Evolutionary conservation across 2,888 invertebrate species (phyloP).

Genomic region (Zygaena filipendulae): DNA sequence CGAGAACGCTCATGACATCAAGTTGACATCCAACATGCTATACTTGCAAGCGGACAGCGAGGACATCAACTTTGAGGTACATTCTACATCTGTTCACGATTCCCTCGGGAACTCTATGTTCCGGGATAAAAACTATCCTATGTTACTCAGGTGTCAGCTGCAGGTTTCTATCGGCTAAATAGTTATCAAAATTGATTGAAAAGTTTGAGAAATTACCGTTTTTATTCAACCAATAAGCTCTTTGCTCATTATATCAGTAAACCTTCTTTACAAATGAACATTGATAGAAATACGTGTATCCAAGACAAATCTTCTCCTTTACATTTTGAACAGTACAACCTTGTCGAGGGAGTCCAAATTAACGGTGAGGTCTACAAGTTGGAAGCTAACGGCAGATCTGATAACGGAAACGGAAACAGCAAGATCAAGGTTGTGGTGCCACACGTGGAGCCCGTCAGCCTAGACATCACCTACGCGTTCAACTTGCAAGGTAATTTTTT

Average conservation of each 20-base stretch:
- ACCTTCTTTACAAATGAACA: background rate
- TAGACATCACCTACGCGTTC: constrained; percentile 51
- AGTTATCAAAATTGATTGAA: too few relatives aligned
- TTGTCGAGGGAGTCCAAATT: constrained; percentile 48
- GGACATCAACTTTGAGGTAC: constrained; percentile 39
- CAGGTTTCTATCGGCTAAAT: too few relatives aligned
- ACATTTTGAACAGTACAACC: constrained; percentile 34
- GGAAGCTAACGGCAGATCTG: constrained; percentile 42
- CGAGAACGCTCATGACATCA: constrained; percentile 68
- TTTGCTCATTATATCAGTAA: too few relatives aligned
- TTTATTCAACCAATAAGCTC: too few relatives aligned
- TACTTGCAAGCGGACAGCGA: constrained; percentile 41
- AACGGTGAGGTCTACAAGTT: constrained; percentile 65
- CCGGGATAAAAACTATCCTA: too few relatives aligned
- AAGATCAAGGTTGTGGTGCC: constrained; percentile 50
- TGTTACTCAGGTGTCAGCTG: too few relatives aligned
- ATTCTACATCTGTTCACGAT: too few relatives aligned
- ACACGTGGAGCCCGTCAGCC: constrained; percentile 50
- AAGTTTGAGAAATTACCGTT: too few relatives aligned
- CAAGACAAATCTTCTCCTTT: too few relatives aligned
- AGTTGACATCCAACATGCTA: constrained; percentile 40
- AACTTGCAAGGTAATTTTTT: constrained; percentile 37
- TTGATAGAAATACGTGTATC: constrained; percentile 3
- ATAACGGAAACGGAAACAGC: constrained; percentile 34
- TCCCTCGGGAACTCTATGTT: too few relatives aligned